Evolutionary conservation across 2,888 invertebrate species (phyloP), one percentile per base, ranked within the genome.

Genomic region (Brachyopa scutellaris): DNA sequence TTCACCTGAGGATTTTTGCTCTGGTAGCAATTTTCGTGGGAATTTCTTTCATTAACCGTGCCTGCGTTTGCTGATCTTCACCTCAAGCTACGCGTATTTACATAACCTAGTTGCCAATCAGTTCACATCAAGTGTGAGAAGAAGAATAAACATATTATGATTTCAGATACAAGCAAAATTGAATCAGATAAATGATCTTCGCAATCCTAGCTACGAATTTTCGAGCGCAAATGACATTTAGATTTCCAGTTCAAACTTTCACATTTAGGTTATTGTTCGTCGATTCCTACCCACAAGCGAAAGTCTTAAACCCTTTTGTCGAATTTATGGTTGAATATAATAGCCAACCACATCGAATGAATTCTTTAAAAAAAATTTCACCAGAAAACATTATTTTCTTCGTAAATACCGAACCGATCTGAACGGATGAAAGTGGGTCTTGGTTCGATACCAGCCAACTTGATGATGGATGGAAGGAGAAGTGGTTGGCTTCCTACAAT

Each of bases 401-500:
- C 38, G 33, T 38, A 53, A 53, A 51, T 57, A 21, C 45, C 17
- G 40, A 59, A 77, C 29, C 42, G 31, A 38, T 49, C 45, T 51
- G 40, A 23, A n/a, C 55, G 26, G 55, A 79, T 79, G 74, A 79
- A 79, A 79, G 79, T 79, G 73, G 79, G 73, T 62, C 67, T 73
- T 42, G 45, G 15, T 5, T 55, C 51, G 40, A 23, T 29, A 51
- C 45, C 59, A 38, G 29, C 26, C 29, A 42, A 62, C 15, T 6
- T 11, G 17, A n/a, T 64, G 38, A 19, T 53, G 51, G 17, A 29
- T n/a, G n/a, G n/a, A n/a, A 40, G 38, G 40, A 31, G 13, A 17
- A 31, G 19, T 8, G 29, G 13, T n/a, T n/a, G n/a, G 3, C 45
- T 45, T 26, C 19, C 40, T 47, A 55, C 74, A 69, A 55, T 49